Percentiles rank a stretch among this genome's conserved stretches.
Evolutionary conservation across 2,888 invertebrate genomes (phyloP).

Genomic region (Xestia ashworthii): DNA sequence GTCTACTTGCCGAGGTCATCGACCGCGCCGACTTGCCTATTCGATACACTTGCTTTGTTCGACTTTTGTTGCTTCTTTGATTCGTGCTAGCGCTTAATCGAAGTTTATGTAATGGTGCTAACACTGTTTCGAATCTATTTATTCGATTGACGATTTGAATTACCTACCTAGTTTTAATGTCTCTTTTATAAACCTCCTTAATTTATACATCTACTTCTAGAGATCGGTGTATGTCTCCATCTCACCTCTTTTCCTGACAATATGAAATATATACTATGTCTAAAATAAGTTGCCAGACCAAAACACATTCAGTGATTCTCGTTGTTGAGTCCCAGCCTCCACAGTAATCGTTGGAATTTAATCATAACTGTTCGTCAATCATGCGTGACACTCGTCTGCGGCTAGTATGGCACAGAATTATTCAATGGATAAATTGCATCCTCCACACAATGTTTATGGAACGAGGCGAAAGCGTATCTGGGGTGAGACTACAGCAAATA

Average conservation of each 20-base stretch:
- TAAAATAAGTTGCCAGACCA: background rate
- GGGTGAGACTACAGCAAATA: background rate
- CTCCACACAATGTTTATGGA: slow-evolving; percentile 16
- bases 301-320: slow-evolving; percentile 6
- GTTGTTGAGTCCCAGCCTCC: slow-evolving; percentile 21
- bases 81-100: slow-evolving; percentile 72
- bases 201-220: background rate
- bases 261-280: background rate
- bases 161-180: background rate
- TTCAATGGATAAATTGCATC: slow-evolving; percentile 51
- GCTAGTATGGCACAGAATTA: slow-evolving; percentile 41
- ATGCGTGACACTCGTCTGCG: slow-evolving; percentile 51
- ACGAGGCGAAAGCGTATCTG: slow-evolving; percentile 32
- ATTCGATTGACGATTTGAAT: background rate
- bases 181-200: background rate
- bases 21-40: slow-evolving; percentile 80
- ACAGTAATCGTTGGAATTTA: slow-evolving; percentile 50
- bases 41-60: slow-evolving; percentile 82
- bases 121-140: slow-evolving; percentile 33
- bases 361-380: slow-evolving; percentile 59
- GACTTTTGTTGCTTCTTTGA: slow-evolving; percentile 77
- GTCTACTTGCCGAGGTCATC: slow-evolving; percentile 83
- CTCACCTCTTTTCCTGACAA: background rate
- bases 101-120: slow-evolving; percentile 69
- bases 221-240: background rate